Evolutionary conservation across 2,113 vertebrate species (phyloP).

Genomic region (Dendrocopos noguchii): DNA sequence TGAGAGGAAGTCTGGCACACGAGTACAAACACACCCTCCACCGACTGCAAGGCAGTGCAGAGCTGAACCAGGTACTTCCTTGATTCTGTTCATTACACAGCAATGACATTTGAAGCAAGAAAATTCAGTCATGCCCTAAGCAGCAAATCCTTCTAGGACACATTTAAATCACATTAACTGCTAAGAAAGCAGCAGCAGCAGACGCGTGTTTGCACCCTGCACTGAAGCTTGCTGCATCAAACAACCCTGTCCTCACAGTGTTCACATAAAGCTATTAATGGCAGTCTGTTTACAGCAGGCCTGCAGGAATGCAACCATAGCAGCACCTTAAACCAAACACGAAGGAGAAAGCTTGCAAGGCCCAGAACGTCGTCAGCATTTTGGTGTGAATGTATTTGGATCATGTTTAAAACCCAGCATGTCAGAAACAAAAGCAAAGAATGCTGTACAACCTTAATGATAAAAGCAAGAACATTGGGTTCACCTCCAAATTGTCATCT

Average conservation of each 20-base stretch:
- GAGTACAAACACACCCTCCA: not conserved
- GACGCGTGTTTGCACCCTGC: not conserved
- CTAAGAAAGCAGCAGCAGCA: not conserved
- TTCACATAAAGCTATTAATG: not conserved
- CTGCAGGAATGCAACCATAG: not conserved
- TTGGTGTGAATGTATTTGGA: constrained; percentile 46
- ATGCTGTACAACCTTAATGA: not conserved
- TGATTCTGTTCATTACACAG: constrained; percentile 25
- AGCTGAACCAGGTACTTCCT: not conserved
- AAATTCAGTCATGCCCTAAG: not conserved
- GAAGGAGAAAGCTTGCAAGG: constrained; percentile 1
- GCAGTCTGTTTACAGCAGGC: not conserved
- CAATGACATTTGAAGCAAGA: constrained; percentile 33
- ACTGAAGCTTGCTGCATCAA: not conserved
- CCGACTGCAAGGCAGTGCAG: not conserved
- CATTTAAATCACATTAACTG: not conserved
- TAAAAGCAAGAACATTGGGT: constrained; percentile 27
- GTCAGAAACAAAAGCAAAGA: constrained; percentile 43
- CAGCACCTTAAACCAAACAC: not conserved
- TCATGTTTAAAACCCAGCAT: not conserved
- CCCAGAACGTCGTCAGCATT: not conserved
- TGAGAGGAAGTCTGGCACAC: not conserved
- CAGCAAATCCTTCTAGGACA: constrained; percentile 15
- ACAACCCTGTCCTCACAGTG: not conserved
- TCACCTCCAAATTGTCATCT: not conserved